Evolutionary conservation across 2,888 invertebrate species (phyloP).

Genomic region (Achlya flavicornis): DNA sequence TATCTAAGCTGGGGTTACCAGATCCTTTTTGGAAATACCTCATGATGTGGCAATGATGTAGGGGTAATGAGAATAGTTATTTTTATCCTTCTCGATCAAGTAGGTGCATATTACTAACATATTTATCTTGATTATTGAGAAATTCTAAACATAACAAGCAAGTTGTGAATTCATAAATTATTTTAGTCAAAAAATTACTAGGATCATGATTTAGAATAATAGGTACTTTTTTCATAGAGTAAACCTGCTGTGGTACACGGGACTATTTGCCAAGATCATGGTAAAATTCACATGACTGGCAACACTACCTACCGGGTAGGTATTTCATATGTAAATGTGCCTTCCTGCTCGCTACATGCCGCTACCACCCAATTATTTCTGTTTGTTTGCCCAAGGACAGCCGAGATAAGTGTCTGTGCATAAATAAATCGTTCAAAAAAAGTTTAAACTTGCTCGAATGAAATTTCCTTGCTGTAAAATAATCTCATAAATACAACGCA

Average conservation of each 20-base stretch:
- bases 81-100: too few species aligned
- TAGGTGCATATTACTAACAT: too few species aligned
- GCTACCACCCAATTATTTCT: slow-evolving; percentile 44
- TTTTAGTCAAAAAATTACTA: too few species aligned
- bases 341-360: slow-evolving; percentile 28
- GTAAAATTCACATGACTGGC: not conserved
- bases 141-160: too few species aligned
- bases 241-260: not conserved
- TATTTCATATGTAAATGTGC: slow-evolving; percentile 51
- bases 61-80: too few species aligned
- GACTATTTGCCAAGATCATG: not conserved
- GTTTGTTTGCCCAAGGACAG: slow-evolving; percentile 37
- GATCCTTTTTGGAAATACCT: not conserved
- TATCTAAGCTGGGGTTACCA: slow-evolving; percentile 12
- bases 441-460: not conserved
- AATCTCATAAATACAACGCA: not conserved
- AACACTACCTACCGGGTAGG: slow-evolving; percentile 19
- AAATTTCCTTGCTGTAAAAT: too few species aligned
- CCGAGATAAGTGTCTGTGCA: slow-evolving; percentile 20
- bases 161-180: too few species aligned
- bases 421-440: slow-evolving; percentile 6
- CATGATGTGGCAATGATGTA: not conserved
- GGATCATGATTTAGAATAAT: too few species aligned
- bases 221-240: too few species aligned
- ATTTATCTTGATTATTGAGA: too few species aligned